Evolutionary conservation across 1,140 invertebrate species (phyloP), one percentile per base, ranked within the genome.

Genomic region (Idris sp.): DNA sequence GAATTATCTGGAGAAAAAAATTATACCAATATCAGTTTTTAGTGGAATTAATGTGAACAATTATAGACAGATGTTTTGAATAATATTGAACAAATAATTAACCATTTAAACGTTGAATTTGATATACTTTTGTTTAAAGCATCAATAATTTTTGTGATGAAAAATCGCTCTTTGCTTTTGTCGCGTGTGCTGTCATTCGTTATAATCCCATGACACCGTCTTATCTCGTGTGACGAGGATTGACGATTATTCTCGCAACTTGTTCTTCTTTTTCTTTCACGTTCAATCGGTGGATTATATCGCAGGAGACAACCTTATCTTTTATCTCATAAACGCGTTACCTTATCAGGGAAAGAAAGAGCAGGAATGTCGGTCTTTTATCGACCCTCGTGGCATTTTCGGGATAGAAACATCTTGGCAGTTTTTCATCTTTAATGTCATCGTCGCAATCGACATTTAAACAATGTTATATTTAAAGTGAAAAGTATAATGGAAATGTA

Each of bases 291-390:
- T 25, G 73, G 73, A 76, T 76, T 65, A 76, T 76, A 76, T 71
- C 65, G 65, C 28, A 11, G 53, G 46, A 68, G 65, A 65, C 73
- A 76, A 61, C 59, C 59, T 76, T 76, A 76, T 71, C 73, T 69
- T 48, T 69, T 65, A 71, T 76, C 73, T 76, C 54, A 68, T 61
- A 76, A 67, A 76, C 59, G 73, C 53, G 65, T 76, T 76, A 64
- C 35, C 35, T 59, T 61, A 54, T 59, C 41, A 59, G 65, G 56
- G 54, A 65, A 35, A 41, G 67, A 49, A 68, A 38, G 59, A 59
- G 68, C 43, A 30, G 48, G 49, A 59, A 51, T 69, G 38, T 18
- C 16, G 19, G 41, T 33, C 53, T 54, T 76, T 75, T 76, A 76
- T 76, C 59, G 59, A 76, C 36, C 65, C 40, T 10, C 53, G 40